A percentile compares a stretch with the other conserved stretches of the same genome.
Evolutionary conservation across 37 sponge, comb jelly and placozoan genomes (phyloP).

Genomic region (Beroe ovata): DNA sequence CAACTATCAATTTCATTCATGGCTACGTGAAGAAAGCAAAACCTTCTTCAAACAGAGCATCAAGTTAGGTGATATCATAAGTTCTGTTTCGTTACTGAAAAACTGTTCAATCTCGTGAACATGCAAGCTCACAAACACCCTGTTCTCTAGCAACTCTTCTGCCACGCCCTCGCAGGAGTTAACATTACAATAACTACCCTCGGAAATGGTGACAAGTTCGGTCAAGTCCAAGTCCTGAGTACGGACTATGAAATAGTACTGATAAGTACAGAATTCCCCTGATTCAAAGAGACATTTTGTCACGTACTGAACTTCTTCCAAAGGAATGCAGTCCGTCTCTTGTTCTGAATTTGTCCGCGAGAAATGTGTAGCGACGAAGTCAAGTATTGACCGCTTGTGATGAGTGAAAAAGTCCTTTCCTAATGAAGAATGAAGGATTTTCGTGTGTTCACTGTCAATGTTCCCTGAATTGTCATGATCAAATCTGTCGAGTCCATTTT

Average conservation of each 20-base stretch:
- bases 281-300: slow-evolving; percentile 15
- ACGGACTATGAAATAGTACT: not conserved
- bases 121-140: not conserved
- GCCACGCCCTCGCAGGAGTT: not conserved
- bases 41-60: slow-evolving; percentile 18
- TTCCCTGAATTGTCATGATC: no score
- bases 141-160: not conserved
- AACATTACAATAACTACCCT: not conserved
- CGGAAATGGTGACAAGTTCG: not conserved
- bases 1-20: no score
- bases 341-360: no score
- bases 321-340: not conserved
- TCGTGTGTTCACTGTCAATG: no score
- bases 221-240: not conserved
- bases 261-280: slow-evolving; percentile 56
- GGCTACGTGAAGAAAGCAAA: no score
- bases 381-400: no score
- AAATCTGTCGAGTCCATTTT: no score
- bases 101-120: not conserved
- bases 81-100: not conserved
- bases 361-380: no score
- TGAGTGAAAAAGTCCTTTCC: no score
- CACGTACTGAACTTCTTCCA: not conserved
- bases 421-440: no score
- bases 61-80: slow-evolving; percentile 11